phyloP scores from a whole-genome alignment of 2,888 invertebrate species.

The Gnatocerus cornutus region DNA sequence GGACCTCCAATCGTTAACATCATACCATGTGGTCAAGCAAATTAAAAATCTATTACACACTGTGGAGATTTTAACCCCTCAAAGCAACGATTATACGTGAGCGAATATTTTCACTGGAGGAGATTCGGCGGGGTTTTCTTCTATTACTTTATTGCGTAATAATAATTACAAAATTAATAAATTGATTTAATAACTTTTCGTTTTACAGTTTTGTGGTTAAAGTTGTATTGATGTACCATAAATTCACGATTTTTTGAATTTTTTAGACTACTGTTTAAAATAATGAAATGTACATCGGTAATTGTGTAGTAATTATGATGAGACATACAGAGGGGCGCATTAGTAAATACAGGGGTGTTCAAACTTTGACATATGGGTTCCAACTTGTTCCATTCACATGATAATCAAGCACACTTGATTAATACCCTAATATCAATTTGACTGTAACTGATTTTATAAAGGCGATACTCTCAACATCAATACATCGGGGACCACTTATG shows the following conservation, averaged over 20 bases:
- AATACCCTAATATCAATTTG: conserved; percentile 68
- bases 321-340: conserved; percentile 57
- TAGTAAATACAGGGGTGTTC: conserved; percentile 60
- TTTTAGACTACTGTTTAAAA: background rate
- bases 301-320: conserved; percentile 30
- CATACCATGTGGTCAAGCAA: conserved; percentile 70
- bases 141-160: no score
- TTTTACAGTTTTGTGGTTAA: no score
- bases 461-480: conserved; percentile 54
- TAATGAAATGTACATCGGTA: conserved; percentile 15
- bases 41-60: conserved; percentile 69
- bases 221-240: background rate
- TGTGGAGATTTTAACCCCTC: conserved; percentile 3
- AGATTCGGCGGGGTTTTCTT: no score
- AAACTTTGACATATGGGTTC: conserved; percentile 67
- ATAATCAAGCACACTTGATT: conserved; percentile 68
- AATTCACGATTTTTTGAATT: background rate
- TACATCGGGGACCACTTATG: conserved; percentile 55
- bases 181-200: no score
- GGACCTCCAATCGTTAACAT: conserved; percentile 46
- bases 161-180: no score
- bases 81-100: conserved; percentile 9
- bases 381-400: conserved; percentile 63
- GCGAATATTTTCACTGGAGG: background rate
- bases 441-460: conserved; percentile 69